Evolutionary conservation across 2,888 invertebrate genomes (phyloP).

Genomic region (Chloromyia formosa): DNA sequence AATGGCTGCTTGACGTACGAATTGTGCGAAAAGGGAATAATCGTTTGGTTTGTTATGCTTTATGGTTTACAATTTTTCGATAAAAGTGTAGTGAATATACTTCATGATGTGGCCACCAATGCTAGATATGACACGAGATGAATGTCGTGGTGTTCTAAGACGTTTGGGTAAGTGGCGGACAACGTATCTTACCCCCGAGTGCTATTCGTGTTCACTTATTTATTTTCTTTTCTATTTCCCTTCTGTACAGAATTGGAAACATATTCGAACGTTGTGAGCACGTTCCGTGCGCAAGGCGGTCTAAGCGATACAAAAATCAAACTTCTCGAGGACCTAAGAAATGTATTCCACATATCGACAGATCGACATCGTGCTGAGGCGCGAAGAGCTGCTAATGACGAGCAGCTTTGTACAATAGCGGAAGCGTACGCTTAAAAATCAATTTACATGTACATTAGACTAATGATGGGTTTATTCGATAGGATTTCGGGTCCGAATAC

Average conservation of each 20-base stretch:
- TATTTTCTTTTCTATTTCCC: background rate
- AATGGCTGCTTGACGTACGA: slow-evolving; percentile 51
- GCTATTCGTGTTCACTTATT: slow-evolving; percentile 38
- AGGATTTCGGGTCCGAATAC: slow-evolving; percentile 75
- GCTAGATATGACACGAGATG: slow-evolving; percentile 86
- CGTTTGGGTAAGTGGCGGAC: slow-evolving; percentile 74
- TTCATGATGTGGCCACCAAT: slow-evolving; percentile 71
- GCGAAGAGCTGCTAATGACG: slow-evolving; percentile 90
- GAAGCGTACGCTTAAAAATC: slow-evolving; percentile 75
- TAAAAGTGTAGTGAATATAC: slow-evolving; percentile 44
- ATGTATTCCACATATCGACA: slow-evolving; percentile 83
- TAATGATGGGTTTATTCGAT: slow-evolving; percentile 49
- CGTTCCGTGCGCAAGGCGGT: slow-evolving; percentile 91
- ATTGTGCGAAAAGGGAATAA: slow-evolving; percentile 46
- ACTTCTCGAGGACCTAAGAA: slow-evolving; percentile 83
- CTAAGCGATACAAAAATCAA: slow-evolving; percentile 85
- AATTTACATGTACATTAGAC: background rate
- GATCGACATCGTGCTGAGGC: slow-evolving; percentile 94
- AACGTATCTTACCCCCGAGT: slow-evolving; percentile 21
- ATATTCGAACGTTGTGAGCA: slow-evolving; percentile 88
- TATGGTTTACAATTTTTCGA: slow-evolving; percentile 45
- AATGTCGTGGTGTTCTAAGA: slow-evolving; percentile 87
- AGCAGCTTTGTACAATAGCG: slow-evolving; percentile 86
- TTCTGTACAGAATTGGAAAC: slow-evolving; percentile 84
- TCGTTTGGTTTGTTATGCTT: slow-evolving; percentile 48